phyloP scores from a whole-genome alignment of 2,113 vertebrate genomes.

The Dipodomys merriami region DNA sequence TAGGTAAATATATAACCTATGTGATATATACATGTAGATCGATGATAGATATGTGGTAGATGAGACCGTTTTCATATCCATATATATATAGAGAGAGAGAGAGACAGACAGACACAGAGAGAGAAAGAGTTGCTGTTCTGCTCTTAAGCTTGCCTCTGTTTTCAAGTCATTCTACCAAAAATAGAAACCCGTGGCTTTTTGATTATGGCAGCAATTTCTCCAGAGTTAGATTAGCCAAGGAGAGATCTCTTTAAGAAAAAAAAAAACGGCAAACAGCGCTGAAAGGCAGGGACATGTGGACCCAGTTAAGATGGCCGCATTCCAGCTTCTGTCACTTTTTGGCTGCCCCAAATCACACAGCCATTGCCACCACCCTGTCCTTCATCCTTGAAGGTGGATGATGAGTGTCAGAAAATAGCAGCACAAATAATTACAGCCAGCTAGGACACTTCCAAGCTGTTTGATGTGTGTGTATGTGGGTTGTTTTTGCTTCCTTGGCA shows the following conservation, averaged over 20 bases:
- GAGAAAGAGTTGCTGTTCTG: not conserved
- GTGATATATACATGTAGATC: no score
- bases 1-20: no score
- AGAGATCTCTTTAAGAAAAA: not conserved
- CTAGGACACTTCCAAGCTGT: not conserved
- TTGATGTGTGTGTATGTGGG: no score
- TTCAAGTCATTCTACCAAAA: not conserved
- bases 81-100: no score
- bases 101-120: no score
- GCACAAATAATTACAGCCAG: not conserved
- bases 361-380: not conserved
- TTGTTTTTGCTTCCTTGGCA: not conserved
- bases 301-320: accelerated
- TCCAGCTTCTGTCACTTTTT: no score
- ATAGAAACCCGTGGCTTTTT: not conserved
- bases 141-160: not conserved
- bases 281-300: not conserved
- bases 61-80: not conserved
- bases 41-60: no score
- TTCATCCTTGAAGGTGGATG: not conserved
- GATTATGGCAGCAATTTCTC: not conserved
- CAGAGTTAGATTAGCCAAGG: not conserved
- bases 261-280: no score
- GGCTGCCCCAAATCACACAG: not conserved
- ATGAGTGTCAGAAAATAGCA: not conserved